Base-by-base conservation (phyloP, 2,888 invertebrate genomes). In the Petrophora chlorosata region DNA sequence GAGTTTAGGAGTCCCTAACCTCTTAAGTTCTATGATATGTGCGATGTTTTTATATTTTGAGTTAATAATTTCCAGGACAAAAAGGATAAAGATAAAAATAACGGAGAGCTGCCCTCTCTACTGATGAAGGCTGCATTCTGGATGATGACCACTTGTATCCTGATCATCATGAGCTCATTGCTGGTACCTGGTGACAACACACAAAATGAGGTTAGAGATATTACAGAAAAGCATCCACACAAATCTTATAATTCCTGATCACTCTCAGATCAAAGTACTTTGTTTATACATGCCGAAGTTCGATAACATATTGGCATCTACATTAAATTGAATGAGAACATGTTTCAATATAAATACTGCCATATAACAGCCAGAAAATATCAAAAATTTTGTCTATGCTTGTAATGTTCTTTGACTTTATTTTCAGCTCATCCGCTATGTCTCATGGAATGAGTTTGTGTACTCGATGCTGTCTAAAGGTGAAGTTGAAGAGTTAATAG, bases 371-470 rank as follows among this genome's bases (percentile, higher is more conserved):
- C n/a, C n/a, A n/a, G n/a, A n/a, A n/a, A n/a, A n/a, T n/a, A n/a
- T n/a, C n/a, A n/a, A n/a, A n/a, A n/a, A n/a, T n/a, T n/a, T n/a
- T n/a, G n/a, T n/a, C n/a, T n/a, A n/a, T n/a, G n/a, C n/a, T n/a
- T n/a, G n/a, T n/a, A n/a, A n/a, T n/a, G n/a, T n/a, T 23, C 7
- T 23, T 23, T 23, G 8, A n/a, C n/a, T n/a, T n/a, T 3, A 7
- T 2, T 45, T 83, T 4, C 78, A 93, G 92, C 74, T 92, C 15
- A 90, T 93, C n/a, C 90, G 95, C 17, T 96, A 95, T 76, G 95
- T 98, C 1, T 96, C 97, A 0, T 99, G 99, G 99, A 97, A 98
- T 84, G 98, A 99, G 85, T 99, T 99, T 89, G 93, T 98, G 0
- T 95, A 98, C 81, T 95, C 97, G 53, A 97, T 99, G 96, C 84